phyloP scores from a whole-genome alignment of 2,797 vertebrate genomes.

The Clarias laeviceps region DNA sequence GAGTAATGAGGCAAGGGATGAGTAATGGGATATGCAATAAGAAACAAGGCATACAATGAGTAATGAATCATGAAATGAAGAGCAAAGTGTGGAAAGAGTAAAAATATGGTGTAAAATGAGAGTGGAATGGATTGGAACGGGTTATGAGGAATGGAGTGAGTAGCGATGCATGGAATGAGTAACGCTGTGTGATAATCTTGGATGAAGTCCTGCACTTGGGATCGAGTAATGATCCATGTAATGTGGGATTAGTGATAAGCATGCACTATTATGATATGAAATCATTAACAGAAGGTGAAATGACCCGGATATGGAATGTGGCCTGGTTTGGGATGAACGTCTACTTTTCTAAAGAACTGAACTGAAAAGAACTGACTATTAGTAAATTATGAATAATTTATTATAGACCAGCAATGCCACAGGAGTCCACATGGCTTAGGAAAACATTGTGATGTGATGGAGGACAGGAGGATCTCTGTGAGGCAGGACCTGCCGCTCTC shows the following conservation, averaged over 20 bases:
- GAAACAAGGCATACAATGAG: not conserved
- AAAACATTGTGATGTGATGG: constrained; percentile 1
- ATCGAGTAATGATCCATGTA: not conserved
- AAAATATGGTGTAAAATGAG: not conserved
- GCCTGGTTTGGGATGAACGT: not conserved
- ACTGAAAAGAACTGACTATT: not conserved
- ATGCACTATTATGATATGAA: not conserved
- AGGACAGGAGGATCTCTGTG: not conserved
- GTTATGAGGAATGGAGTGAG: not conserved
- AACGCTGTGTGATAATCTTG: not conserved
- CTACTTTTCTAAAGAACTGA: not conserved
- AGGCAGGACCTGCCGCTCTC: constrained; percentile 23
- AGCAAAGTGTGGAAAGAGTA: not conserved
- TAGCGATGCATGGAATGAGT: not conserved
- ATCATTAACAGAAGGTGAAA: not conserved
- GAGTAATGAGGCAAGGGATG: not conserved
- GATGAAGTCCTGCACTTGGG: not conserved
- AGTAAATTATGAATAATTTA: not conserved
- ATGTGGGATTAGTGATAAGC: not conserved
- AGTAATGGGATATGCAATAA: not conserved
- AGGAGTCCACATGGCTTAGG: not conserved
- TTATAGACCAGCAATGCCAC: not conserved
- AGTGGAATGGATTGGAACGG: too few species aligned
- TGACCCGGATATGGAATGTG: not conserved
- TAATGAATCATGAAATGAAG: not conserved